Conservation (phyloP, 2,113 vertebrate genomes). For the Crypturellus undulatus region DNA sequence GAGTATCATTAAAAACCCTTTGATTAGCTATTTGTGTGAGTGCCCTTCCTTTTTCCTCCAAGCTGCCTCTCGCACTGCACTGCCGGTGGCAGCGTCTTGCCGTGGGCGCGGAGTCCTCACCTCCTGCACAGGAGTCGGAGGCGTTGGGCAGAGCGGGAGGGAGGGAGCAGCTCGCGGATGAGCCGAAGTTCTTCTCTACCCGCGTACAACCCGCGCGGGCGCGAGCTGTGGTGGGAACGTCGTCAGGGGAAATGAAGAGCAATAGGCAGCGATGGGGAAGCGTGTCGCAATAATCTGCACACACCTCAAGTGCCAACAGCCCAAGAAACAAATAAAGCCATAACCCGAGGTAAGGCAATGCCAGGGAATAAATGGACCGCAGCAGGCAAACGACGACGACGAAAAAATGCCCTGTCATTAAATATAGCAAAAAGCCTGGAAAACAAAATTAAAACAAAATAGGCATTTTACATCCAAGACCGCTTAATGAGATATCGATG, state of each 20-base stretch:
- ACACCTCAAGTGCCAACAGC: conserved; percentile 5
- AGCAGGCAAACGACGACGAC: conserved; percentile 38
- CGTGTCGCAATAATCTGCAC: conserved; percentile 48
- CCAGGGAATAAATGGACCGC: conserved; percentile 45
- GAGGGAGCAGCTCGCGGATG: neutral
- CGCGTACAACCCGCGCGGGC: neutral
- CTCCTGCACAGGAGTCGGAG: neutral
- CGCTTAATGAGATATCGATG: conserved; percentile 70
- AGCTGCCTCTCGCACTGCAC: neutral
- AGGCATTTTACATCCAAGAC: conserved; percentile 17
- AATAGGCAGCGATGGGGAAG: conserved; percentile 43
- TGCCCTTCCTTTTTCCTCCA: conserved; percentile 66
- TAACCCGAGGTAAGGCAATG: conserved; percentile 30
- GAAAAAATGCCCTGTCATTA: conserved; percentile 43
- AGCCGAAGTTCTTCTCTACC: conserved; percentile 23
- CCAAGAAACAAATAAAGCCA: conserved; percentile 55
- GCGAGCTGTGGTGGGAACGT: neutral
- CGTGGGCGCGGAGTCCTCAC: neutral
- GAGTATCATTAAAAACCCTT: conserved; percentile 73
- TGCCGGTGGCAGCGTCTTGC: conserved; percentile 9
- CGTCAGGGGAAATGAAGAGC: conserved; percentile 59
- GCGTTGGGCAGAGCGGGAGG: neutral
- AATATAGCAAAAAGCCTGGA: conserved; percentile 30
- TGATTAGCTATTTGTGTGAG: conserved; percentile 73
- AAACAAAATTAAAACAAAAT: conserved; percentile 45